Evolutionary conservation across 1,140 invertebrate species (phyloP).

Genomic region (Luehdorfia chinensis): DNA sequence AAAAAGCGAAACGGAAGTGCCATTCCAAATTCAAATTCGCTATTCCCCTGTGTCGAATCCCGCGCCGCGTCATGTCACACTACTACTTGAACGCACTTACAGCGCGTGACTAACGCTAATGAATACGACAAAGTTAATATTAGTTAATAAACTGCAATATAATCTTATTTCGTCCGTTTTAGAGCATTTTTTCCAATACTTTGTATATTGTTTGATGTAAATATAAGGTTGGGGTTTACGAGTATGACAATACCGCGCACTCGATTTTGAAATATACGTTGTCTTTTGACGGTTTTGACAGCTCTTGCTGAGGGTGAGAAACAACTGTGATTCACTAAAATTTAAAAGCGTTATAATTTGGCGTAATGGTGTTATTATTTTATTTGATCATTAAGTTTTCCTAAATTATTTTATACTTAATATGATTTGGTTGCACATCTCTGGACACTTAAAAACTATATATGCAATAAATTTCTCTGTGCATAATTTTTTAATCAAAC

Average conservation of each 20-base stretch:
- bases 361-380: background rate
- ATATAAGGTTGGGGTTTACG: background rate
- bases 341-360: slow-evolving; percentile 1
- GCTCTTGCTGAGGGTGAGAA: slow-evolving; percentile 7
- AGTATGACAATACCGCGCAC: slow-evolving; percentile 1
- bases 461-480: too few relatives aligned
- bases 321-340: slow-evolving; percentile 8
- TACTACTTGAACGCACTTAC: slow-evolving; percentile 18
- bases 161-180: background rate
- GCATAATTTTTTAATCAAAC: too few relatives aligned
- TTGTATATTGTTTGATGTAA: background rate
- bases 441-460: too few relatives aligned
- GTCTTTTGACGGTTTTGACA: slow-evolving; percentile 15
- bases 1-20: slow-evolving; percentile 11
- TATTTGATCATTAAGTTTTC: background rate
- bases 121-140: slow-evolving; percentile 8
- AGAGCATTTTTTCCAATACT: background rate
- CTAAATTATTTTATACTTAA: background rate
- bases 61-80: slow-evolving; percentile 13
- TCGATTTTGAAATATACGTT: slow-evolving; percentile 16
- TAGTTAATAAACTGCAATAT: background rate
- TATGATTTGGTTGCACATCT: background rate
- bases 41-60: slow-evolving; percentile 15
- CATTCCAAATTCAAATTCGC: slow-evolving; percentile 18
- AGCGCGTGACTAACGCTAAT: slow-evolving; percentile 18